Evolutionary conservation across 2,797 vertebrate genomes (phyloP).

Genomic region (Ara ararauna): DNA sequence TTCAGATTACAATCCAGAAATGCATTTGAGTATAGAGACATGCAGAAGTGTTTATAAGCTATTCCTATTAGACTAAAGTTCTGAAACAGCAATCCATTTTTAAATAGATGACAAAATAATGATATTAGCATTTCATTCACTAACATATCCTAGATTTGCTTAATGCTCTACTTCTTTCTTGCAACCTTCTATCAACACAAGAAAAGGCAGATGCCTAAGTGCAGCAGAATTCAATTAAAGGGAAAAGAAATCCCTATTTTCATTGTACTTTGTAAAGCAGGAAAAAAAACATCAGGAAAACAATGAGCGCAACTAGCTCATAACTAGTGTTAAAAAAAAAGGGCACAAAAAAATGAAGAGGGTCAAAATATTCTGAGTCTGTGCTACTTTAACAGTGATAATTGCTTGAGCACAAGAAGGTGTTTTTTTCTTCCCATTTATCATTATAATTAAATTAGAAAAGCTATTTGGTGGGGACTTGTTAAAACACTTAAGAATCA

Average conservation of each 20-base stretch:
- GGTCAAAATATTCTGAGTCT: background rate
- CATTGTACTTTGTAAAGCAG: background rate
- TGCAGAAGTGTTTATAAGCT: background rate
- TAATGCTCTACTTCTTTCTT: background rate
- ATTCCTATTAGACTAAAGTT: background rate
- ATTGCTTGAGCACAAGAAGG: background rate
- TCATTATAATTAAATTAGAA: background rate
- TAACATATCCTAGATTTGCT: conserved; percentile 51
- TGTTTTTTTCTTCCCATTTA: background rate
- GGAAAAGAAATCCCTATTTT: background rate
- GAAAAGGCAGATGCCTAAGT: background rate
- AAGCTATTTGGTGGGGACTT: background rate
- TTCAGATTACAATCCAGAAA: background rate
- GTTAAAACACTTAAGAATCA: background rate
- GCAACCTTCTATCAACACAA: background rate
- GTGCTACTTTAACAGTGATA: background rate
- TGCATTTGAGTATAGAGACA: background rate
- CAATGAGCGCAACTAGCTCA: background rate
- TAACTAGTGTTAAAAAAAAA: background rate
- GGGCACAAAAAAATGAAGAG: background rate
- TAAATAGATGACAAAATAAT: conserved; percentile 4
- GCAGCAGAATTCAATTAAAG: background rate
- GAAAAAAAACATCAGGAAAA: background rate
- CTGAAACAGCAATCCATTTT: conserved; percentile 49
- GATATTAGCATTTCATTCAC: conserved; percentile 25